Percentiles rank a stretch among this genome's conserved stretches.
These are phyloP conservation scores for Brachionus manjavacas DNA, from an alignment of 1,140 invertebrate genomes.

Conservation along the genomic window DNA sequence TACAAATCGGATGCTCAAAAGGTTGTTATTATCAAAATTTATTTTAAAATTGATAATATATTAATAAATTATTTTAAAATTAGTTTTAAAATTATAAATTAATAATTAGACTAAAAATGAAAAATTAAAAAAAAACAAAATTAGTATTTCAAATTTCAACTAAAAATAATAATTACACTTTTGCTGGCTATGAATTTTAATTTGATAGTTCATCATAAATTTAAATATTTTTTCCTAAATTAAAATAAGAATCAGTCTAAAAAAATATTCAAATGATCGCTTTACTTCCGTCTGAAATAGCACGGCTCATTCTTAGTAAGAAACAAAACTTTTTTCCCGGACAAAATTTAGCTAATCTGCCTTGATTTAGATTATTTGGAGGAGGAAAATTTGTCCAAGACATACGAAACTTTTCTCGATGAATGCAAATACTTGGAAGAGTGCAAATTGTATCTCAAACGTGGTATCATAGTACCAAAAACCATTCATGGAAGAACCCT, in stretches of 20 bases:
- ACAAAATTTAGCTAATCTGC: neutral
- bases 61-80: neutral
- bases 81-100: neutral
- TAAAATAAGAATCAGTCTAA: neutral
- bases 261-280: slow-evolving; percentile 6
- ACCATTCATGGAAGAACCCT: slow-evolving; percentile 35
- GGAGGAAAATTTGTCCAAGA: slow-evolving; percentile 27
- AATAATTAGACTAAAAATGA: neutral
- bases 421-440: slow-evolving; percentile 37
- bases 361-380: slow-evolving; percentile 17
- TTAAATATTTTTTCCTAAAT: neutral
- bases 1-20: neutral
- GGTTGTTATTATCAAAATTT: neutral
- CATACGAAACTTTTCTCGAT: slow-evolving; percentile 10
- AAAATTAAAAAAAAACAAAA: neutral
- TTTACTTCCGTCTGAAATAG: slow-evolving; percentile 18
- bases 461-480: slow-evolving; percentile 18
- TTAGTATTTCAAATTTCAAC: slow-evolving; percentile 7
- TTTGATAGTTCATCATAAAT: neutral
- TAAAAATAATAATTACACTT: slow-evolving; percentile 7
- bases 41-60: neutral
- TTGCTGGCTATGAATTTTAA: neutral
- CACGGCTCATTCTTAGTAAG: slow-evolving; percentile 5
- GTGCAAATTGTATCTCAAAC: slow-evolving; percentile 24
- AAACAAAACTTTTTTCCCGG: neutral